Evolutionary conservation across 2,113 vertebrate species (phyloP), one percentile per base, ranked within the genome.

Genomic region (Stegostoma tigrinum): DNA sequence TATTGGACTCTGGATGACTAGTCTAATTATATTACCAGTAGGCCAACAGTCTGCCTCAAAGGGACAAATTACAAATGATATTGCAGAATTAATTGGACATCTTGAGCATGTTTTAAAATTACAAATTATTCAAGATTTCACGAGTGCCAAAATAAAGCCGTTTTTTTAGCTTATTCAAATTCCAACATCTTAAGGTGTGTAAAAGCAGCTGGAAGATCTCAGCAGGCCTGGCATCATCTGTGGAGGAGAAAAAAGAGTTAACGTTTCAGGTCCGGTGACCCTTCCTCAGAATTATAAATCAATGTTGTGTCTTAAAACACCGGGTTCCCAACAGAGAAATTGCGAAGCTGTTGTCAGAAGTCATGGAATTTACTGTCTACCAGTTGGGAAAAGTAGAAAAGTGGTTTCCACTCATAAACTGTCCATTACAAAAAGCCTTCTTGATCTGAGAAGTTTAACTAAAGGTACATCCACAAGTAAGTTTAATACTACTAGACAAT

Each of bases 91-190:
- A 64, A 90, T n/a, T 34, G 14, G 61, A 34, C 52, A 55, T n/a
- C 17, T 90, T 90, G 55, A 64, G 64, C 30, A 34, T 38, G 17
- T 93, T 93, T 30, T 38, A 93, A 93, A 66, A 38, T 38, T 93
- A 15, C 89, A 93, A n/a, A 93, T 93, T 93, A 61, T 91, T 91
- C 89, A 93, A 93, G 61, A 23, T n/a, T 93, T 93, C 55, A 66
- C 52, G 23, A 38, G 34, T 93, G 64, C 34, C 89, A 93, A n/a
- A 83, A 83, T 93, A 61, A 90, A 90, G 0, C 52, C 61, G 24
- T 66, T 55, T 86, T 86, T 83, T 83, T 19, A 83, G 17, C 45
- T 52, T 3, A 61, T n/a, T 90, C 52, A 38, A 93, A 23, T 23
- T 52, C 21, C 34, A 93, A 6, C 66, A 64, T n/a, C n/a, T 19